phyloP scores from a whole-genome alignment of 1,140 invertebrate genomes.

The Pteromalus puparum region DNA sequence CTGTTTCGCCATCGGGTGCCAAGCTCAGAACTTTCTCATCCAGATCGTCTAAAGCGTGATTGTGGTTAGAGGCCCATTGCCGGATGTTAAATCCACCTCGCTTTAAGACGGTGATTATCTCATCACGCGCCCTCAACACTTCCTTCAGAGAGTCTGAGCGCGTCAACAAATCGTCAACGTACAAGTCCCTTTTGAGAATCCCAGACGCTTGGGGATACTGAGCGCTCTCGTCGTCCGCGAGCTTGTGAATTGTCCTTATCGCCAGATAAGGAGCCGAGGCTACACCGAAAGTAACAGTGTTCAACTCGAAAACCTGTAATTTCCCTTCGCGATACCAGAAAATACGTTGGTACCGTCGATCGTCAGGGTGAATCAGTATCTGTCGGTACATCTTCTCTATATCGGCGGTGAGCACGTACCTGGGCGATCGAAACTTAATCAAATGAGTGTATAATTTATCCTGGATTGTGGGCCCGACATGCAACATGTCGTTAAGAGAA shows the following conservation, averaged over 20 bases:
- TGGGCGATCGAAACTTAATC: neutral
- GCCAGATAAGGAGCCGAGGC: neutral
- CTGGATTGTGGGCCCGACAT: neutral
- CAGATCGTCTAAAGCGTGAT: neutral
- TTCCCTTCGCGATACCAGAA: neutral
- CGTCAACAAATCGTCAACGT: no score
- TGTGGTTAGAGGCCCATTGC: neutral
- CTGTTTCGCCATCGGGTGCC: neutral
- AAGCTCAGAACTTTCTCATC: neutral
- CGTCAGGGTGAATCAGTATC: neutral
- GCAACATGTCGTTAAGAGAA: neutral
- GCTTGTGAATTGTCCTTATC: neutral
- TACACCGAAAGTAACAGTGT: neutral
- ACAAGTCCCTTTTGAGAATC: neutral
- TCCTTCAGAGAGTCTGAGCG: neutral
- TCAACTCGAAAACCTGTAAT: neutral
- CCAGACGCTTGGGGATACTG: neutral
- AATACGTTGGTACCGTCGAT: neutral
- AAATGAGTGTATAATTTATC: neutral
- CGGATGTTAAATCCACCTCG: neutral
- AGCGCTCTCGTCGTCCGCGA: neutral
- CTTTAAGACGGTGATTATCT: neutral
- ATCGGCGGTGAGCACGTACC: neutral
- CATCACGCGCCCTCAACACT: neutral
- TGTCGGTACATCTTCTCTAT: neutral